A percentile compares a stretch with the other conserved stretches of the same genome.
These are phyloP conservation scores for Cynaeus angustus DNA, from an alignment of 2,888 invertebrate genomes.

Conservation along the genomic window DNA sequence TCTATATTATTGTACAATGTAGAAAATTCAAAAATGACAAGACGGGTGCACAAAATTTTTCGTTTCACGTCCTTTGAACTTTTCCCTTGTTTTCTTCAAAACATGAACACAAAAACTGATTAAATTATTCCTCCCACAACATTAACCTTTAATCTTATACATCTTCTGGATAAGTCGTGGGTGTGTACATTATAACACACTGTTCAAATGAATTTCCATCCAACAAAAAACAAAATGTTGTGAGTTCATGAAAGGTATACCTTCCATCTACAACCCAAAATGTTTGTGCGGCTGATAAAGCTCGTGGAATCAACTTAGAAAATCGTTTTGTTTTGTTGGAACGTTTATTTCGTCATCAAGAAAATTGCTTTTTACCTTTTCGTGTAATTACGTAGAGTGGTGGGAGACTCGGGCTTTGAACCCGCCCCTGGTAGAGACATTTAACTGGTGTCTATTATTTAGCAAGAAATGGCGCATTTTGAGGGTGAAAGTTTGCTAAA, in stretches of 20 bases:
- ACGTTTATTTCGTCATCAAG: constrained; percentile 35
- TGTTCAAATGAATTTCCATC: not conserved
- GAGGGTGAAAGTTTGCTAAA: too few species aligned
- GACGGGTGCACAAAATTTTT: too few species aligned
- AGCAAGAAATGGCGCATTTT: too few species aligned
- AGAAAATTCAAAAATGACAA: too few species aligned
- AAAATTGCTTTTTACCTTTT: constrained; percentile 41
- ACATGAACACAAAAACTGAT: not conserved
- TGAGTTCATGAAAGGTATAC: not conserved
- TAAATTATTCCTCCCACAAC: constrained; percentile 3
- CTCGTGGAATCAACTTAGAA: constrained; percentile 20
- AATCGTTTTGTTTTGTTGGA: constrained; percentile 17
- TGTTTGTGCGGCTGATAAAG: not conserved
- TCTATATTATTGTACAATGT: too few species aligned
- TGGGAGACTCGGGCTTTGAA: not conserved
- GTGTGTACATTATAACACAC: not conserved
- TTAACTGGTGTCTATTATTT: not conserved
- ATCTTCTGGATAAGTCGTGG: not conserved
- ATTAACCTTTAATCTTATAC: not conserved
- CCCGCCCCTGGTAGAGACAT: not conserved
- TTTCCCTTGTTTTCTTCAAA: not conserved
- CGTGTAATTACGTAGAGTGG: constrained; percentile 27
- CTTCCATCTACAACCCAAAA: constrained; percentile 5
- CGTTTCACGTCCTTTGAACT: too few species aligned
- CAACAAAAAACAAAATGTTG: constrained; percentile 3